phyloP scores from a whole-genome alignment of 2,113 vertebrate species.

The Vulpes lagopus region DNA sequence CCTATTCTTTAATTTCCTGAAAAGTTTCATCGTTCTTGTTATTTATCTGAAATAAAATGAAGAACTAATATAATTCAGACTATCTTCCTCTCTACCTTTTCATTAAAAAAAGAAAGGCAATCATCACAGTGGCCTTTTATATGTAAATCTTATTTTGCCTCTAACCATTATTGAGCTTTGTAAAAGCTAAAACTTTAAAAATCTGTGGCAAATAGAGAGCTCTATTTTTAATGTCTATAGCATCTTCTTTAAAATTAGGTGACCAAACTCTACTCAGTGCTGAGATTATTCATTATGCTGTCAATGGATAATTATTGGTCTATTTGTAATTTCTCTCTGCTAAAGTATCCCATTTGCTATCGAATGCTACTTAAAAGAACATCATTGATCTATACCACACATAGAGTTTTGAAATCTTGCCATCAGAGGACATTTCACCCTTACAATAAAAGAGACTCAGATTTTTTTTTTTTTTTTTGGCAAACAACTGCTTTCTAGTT shows the following conservation, averaged over 20 bases:
- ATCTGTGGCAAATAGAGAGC: constrained; percentile 21
- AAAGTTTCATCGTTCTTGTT: constrained; percentile 62
- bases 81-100: constrained; percentile 74
- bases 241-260: constrained; percentile 62
- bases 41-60: constrained; percentile 71
- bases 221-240: constrained; percentile 62
- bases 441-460: constrained; percentile 29
- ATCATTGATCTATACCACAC: constrained; percentile 66
- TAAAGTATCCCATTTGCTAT: constrained; percentile 67
- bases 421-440: constrained; percentile 34
- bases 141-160: constrained; percentile 81
- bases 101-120: constrained; percentile 58
- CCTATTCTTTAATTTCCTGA: constrained; percentile 76
- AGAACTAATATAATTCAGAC: constrained; percentile 65
- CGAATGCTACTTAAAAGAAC: constrained; percentile 71
- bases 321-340: constrained; percentile 67
- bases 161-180: constrained; percentile 63
- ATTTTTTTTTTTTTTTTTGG: neutral
- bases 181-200: constrained; percentile 62
- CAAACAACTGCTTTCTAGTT: constrained; percentile 51
- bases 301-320: constrained; percentile 68
- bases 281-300: constrained; percentile 68
- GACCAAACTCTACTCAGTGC: neutral
- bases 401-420: constrained; percentile 59
- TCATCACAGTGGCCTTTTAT: constrained; percentile 69